Evolutionary conservation across 2,888 invertebrate species (phyloP).

Genomic region (Limnephilus lunatus): DNA sequence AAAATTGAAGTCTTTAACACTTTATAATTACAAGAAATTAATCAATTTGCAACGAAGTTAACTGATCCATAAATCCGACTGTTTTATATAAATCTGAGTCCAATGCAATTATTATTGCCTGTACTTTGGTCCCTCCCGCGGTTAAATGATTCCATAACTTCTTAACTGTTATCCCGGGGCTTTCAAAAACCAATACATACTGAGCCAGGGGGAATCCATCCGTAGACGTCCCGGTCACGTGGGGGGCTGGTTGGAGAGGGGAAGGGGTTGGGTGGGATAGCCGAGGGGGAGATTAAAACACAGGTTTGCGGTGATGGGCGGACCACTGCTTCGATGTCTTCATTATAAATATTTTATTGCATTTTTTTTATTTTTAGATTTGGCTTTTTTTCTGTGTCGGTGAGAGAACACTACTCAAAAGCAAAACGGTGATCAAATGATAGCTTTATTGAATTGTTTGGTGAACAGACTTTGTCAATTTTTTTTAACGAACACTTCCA

Average conservation of each 20-base stretch:
- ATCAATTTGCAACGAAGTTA: not conserved
- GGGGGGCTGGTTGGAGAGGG: not conserved
- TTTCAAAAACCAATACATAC: slow-evolving; percentile 62
- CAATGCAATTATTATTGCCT: not conserved
- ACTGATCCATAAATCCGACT: not conserved
- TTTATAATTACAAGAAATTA: not conserved
- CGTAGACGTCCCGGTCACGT: slow-evolving; percentile 18
- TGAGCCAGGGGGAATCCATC: not conserved
- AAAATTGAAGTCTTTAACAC: not conserved
- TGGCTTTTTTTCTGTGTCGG: not conserved
- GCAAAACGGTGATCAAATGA: not conserved
- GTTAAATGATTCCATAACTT: slow-evolving; percentile 63
- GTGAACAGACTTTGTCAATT: too few relatives aligned
- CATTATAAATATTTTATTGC: not conserved
- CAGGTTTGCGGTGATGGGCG: slow-evolving; percentile 55
- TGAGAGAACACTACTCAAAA: not conserved
- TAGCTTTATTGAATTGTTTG: too few relatives aligned
- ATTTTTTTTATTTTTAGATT: not conserved
- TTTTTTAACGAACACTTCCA: too few relatives aligned
- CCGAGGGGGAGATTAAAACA: slow-evolving; percentile 57
- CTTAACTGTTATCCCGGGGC: slow-evolving; percentile 63
- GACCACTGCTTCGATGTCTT: slow-evolving; percentile 32
- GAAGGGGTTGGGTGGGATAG: not conserved
- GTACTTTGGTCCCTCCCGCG: not conserved
- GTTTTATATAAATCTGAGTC: not conserved